phyloP scores from a whole-genome alignment of 2,888 invertebrate genomes.

The Penaeus monodon region DNA sequence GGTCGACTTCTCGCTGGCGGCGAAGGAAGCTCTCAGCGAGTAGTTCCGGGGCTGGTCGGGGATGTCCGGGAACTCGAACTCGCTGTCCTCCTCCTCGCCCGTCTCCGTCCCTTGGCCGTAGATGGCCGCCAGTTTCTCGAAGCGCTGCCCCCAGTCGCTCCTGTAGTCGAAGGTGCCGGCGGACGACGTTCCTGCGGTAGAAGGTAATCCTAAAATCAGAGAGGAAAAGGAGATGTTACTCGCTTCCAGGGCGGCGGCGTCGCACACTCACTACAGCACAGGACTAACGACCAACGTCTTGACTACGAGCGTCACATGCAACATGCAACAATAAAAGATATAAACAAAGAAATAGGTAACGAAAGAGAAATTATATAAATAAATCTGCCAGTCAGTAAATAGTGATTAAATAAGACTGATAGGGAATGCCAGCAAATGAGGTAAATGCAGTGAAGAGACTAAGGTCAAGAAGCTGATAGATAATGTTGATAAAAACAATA shows the following conservation, averaged over 20 bases:
- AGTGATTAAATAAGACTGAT: too few species aligned
- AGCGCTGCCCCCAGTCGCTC: slow-evolving; percentile 62
- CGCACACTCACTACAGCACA: not conserved
- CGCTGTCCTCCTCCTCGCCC: slow-evolving; percentile 61
- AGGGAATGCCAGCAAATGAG: not conserved
- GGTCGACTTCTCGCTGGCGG: not conserved
- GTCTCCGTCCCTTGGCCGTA: slow-evolving; percentile 48
- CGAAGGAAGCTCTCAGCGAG: not conserved
- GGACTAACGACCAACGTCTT: not conserved
- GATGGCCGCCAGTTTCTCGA: slow-evolving; percentile 56
- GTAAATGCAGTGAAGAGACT: not conserved
- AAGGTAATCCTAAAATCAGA: too few species aligned
- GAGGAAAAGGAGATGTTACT: not conserved
- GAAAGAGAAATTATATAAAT: not conserved
- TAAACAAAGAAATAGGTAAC: not conserved
- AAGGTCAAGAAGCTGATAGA: not conserved
- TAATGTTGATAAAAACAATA: not conserved
- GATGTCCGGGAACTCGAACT: slow-evolving; percentile 56
- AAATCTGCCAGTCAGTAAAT: too few species aligned
- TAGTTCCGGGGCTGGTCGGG: slow-evolving; percentile 21
- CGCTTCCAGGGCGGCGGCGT: not conserved
- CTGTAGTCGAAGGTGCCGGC: slow-evolving; percentile 44
- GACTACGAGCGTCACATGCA: not conserved
- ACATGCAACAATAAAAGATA: not conserved
- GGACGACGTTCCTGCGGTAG: too few species aligned